These are phyloP conservation scores for Toxotes lorentzi DNA, from an alignment of 2,797 vertebrate genomes.

Conservation along the genomic window DNA sequence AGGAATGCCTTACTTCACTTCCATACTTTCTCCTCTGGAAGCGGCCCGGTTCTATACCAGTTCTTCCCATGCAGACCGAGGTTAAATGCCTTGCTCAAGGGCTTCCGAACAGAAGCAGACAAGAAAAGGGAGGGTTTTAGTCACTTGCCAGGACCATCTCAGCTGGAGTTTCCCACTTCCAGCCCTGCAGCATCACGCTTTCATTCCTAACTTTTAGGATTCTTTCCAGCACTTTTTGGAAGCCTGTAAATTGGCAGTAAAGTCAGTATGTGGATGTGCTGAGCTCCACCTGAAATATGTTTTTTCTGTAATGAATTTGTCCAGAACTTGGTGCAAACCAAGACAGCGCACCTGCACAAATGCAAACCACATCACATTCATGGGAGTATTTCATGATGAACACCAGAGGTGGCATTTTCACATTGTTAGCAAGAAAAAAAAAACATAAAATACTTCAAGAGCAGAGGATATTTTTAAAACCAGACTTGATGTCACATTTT, in stretches of 20 bases:
- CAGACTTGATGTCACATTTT: background rate
- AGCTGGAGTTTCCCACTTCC: conserved; percentile 10
- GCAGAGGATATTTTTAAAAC: background rate
- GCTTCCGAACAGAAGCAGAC: conserved; percentile 20
- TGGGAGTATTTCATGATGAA: background rate
- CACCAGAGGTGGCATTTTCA: background rate
- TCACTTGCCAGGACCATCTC: background rate
- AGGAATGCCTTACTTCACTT: conserved; percentile 25
- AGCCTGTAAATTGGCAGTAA: background rate
- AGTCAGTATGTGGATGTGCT: background rate
- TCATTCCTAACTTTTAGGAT: background rate
- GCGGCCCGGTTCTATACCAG: background rate
- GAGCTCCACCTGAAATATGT: background rate
- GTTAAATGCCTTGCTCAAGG: conserved; percentile 20
- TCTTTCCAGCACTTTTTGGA: background rate
- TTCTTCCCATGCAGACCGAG: background rate
- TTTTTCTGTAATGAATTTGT: background rate
- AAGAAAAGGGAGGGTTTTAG: conserved; percentile 1
- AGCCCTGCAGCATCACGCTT: conserved; percentile 4
- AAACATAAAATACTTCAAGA: background rate
- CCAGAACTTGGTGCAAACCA: background rate
- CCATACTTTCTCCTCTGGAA: background rate
- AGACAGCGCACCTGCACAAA: background rate
- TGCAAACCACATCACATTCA: background rate
- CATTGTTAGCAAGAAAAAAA: background rate